These are phyloP conservation scores for Gerris lacustris DNA, from an alignment of 2,888 invertebrate genomes.

Conservation along the genomic window DNA sequence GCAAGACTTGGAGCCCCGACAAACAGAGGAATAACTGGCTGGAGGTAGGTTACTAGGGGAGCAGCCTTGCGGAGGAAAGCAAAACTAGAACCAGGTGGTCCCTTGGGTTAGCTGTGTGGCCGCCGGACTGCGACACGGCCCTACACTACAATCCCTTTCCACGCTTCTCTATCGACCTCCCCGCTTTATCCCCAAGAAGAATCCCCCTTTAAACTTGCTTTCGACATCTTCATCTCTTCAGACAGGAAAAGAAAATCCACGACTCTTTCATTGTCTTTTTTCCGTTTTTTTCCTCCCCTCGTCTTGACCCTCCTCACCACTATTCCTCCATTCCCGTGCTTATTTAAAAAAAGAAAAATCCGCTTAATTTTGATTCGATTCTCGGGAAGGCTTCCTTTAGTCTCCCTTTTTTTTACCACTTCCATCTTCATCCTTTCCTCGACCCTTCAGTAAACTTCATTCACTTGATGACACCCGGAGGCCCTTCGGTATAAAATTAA, in stretches of 20 bases:
- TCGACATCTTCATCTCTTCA: neutral
- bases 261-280: neutral
- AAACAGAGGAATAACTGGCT: slow-evolving; percentile 1
- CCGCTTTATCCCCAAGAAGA: neutral
- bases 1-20: neutral
- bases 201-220: neutral
- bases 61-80: neutral
- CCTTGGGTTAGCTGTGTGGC: neutral
- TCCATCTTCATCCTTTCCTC: neutral
- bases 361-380: slow-evolving; percentile 3
- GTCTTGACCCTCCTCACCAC: no score
- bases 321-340: neutral
- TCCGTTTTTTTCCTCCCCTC: neutral
- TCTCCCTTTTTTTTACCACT: neutral
- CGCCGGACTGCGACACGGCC: neutral
- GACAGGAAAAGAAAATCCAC: neutral
- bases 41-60: neutral
- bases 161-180: neutral
- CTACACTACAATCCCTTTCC: neutral
- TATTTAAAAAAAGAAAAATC: neutral
- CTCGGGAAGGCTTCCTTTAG: neutral
- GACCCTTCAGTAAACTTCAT: neutral
- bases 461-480: neutral
- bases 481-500: neutral
- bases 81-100: neutral